phyloP scores from a whole-genome alignment of 2,113 vertebrate genomes.

The Gymnarchus niloticus region DNA sequence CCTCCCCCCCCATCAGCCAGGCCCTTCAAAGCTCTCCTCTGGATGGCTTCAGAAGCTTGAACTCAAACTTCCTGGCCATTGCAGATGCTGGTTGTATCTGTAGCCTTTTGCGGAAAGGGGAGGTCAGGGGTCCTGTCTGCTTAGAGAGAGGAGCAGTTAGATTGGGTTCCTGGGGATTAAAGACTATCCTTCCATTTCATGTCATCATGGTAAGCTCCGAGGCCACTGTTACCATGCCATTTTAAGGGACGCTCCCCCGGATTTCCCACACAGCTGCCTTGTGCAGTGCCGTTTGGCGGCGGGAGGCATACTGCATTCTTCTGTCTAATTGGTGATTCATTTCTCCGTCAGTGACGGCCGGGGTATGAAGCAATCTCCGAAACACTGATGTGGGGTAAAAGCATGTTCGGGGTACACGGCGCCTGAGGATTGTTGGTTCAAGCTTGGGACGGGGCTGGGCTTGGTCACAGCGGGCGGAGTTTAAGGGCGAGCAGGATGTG shows the following conservation, averaged over 20 bases:
- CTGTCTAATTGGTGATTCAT: background rate
- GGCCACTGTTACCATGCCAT: constrained; percentile 24
- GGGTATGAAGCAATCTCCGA: background rate
- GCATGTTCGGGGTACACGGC: no score
- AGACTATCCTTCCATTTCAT: constrained; percentile 19
- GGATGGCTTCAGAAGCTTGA: background rate
- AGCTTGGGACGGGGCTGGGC: background rate
- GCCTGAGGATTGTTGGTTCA: no score
- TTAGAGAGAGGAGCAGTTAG: constrained; percentile 26
- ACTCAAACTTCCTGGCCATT: constrained; percentile 31
- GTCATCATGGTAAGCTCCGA: constrained; percentile 31
- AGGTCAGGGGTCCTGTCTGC: constrained; percentile 20
- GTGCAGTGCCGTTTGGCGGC: background rate
- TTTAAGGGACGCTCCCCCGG: constrained; percentile 24
- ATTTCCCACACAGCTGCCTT: constrained; percentile 8
- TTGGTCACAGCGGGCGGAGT: background rate
- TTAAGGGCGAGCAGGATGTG: background rate
- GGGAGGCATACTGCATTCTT: background rate
- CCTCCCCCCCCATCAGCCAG: constrained; percentile 17
- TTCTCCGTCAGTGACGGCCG: background rate
- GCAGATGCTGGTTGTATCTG: constrained; percentile 11
- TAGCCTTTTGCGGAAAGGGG: constrained; percentile 22
- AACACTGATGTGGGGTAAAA: background rate
- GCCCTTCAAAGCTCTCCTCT: constrained; percentile 17
- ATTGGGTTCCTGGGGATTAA: constrained; percentile 21